phyloP scores from a whole-genome alignment of 2,113 vertebrate species.

The Semnornis frantzii region DNA sequence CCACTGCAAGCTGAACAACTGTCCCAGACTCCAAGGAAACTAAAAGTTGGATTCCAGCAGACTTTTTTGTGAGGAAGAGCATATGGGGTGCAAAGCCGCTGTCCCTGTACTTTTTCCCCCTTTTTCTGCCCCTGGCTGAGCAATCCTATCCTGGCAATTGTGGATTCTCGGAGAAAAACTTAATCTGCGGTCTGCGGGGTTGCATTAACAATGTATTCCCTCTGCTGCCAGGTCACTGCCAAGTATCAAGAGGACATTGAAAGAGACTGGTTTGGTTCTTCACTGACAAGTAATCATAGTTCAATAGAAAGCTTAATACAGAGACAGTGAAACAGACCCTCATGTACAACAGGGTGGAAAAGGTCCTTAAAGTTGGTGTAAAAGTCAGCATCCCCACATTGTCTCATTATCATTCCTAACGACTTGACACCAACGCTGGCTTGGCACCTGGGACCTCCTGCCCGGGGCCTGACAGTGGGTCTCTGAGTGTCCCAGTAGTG shows the following conservation, averaged over 20 bases:
- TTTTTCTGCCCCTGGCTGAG: background rate
- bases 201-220: background rate
- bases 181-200: background rate
- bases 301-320: background rate
- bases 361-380: background rate
- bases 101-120: background rate
- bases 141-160: background rate
- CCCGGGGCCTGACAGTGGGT: background rate
- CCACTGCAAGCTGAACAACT: background rate
- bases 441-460: background rate
- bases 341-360: background rate
- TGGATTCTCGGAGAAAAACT: background rate
- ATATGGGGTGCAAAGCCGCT: background rate
- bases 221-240: background rate
- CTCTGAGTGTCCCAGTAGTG: accelerated
- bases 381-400: background rate
- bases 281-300: background rate
- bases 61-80: background rate
- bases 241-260: background rate
- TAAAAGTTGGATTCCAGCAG: background rate
- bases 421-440: background rate
- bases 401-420: background rate
- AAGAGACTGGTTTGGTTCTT: background rate
- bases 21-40: background rate
- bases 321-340: background rate